These are phyloP conservation scores for Melangyna quadrimaculata DNA, from an alignment of 2,888 invertebrate species.

Conservation along the genomic window DNA sequence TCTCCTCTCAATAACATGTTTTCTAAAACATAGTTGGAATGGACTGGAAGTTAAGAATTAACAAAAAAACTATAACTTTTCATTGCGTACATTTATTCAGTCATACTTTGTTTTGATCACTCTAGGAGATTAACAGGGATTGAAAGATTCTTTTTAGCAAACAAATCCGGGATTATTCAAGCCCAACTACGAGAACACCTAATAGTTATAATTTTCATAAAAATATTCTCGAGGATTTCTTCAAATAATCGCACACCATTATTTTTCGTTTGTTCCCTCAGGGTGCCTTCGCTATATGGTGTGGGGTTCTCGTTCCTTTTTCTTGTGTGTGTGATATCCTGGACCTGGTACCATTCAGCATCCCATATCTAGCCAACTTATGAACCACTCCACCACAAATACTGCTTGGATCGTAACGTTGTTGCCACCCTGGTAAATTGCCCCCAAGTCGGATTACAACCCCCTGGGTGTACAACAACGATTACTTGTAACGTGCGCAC, in stretches of 20 bases:
- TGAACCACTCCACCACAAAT: background rate
- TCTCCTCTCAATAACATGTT: no score
- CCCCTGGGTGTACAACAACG: slow-evolving; percentile 69
- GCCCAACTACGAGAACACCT: background rate
- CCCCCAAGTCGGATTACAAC: slow-evolving; percentile 69
- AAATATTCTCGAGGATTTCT: slow-evolving; percentile 64
- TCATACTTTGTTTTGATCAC: background rate
- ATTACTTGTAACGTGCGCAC: slow-evolving; percentile 68
- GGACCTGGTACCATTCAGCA: background rate
- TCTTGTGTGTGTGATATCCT: slow-evolving; percentile 2
- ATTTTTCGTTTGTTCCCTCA: slow-evolving; percentile 58
- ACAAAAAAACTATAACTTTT: background rate
- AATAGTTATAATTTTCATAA: slow-evolving; percentile 65
- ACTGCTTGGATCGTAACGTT: slow-evolving; percentile 41
- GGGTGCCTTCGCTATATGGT: slow-evolving; percentile 20
- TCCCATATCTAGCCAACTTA: background rate
- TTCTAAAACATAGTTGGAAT: no score
- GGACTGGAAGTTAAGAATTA: background rate
- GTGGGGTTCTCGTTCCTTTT: background rate
- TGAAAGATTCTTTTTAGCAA: background rate
- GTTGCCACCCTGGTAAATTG: slow-evolving; percentile 71
- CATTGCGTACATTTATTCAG: background rate
- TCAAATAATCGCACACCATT: slow-evolving; percentile 65
- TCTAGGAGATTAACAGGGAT: background rate
- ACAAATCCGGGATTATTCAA: background rate